Evolutionary conservation across 2,797 vertebrate genomes (phyloP), one percentile per base, ranked within the genome.

Genomic region (Zenarchopterus dispar): DNA sequence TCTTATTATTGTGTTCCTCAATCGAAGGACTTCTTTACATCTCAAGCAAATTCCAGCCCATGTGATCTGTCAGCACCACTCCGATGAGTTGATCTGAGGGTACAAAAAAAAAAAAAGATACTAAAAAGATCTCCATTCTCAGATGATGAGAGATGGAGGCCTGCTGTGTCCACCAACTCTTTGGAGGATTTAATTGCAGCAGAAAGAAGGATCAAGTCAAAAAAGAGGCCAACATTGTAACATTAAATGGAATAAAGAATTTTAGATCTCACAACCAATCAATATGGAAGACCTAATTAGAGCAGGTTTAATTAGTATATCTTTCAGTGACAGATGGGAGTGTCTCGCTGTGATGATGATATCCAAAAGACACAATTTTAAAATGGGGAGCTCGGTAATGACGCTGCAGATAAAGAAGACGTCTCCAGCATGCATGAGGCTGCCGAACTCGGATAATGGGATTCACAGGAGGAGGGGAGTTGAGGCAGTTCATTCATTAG

Each of bases 1-100:
- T 85, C 89, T 90, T 90, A 90, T 92, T 91, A 88, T 82, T 54
- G 82, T 85, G 79, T 86, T 85, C 82, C 81, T 86, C 80, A 79
- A 84, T 84, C 49, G 64, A 78, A 86, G 73, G 67, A 82, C 84
- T 84, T 71, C 78, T 78, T 87, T 54, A 76, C 51, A 81, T 90
- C 90, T 90, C 75, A 63, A 92, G 91, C 88, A 84, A 90, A 88
- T 81, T 80, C 66, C 67, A 73, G 77, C 81, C 75, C 72, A 84
- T 92, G 91, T 93, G 92, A 94, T 92, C 88, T 75, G 63, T 75
- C 71, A 77, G 70, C 65, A 63, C 62, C 8, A 69, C 69, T 69
- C 76, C 78, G 80, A 79, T 77, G 79, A 86, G 82, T 74, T 88
- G 88, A 93, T 92, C 87, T 84, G 82, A 86, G 79, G 63, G 65